Percentiles rank a stretch among this genome's conserved stretches.
Evolutionary conservation across 2,797 vertebrate genomes (phyloP).

Genomic region (Lemur catta): DNA sequence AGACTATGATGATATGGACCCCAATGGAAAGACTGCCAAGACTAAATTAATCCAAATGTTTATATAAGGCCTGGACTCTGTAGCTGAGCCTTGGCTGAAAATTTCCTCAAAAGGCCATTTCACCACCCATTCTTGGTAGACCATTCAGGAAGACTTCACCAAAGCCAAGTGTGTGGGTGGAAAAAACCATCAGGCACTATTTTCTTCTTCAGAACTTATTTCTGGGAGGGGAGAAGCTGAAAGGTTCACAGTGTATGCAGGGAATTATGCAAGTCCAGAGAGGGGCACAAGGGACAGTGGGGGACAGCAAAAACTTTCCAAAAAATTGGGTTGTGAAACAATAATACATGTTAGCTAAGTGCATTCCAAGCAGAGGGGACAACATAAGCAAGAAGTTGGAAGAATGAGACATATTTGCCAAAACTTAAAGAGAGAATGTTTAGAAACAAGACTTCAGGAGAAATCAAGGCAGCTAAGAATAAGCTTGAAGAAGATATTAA

Average conservation of each 20-base stretch:
- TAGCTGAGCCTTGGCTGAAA: background rate
- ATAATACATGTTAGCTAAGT: background rate
- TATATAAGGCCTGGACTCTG: background rate
- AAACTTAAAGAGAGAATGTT: background rate
- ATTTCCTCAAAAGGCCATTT: background rate
- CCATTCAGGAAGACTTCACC: background rate
- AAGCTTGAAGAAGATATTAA: background rate
- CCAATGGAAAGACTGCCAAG: background rate
- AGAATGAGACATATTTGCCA: background rate
- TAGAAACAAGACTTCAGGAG: background rate
- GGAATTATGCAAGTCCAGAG: background rate
- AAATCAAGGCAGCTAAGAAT: background rate
- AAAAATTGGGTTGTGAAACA: background rate
- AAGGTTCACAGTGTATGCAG: background rate
- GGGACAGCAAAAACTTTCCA: background rate
- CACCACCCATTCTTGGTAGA: background rate
- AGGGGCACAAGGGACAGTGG: fast-evolving
- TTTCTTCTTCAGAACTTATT: background rate
- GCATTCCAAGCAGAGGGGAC: background rate
- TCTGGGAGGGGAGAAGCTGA: background rate
- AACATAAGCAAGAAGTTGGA: background rate
- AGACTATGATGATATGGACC: background rate
- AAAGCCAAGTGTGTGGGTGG: background rate
- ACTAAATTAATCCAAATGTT: background rate
- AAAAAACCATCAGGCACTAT: background rate